Base-by-base conservation (phyloP, 2,113 vertebrate genomes). In the Tenrec ecaudatus region DNA sequence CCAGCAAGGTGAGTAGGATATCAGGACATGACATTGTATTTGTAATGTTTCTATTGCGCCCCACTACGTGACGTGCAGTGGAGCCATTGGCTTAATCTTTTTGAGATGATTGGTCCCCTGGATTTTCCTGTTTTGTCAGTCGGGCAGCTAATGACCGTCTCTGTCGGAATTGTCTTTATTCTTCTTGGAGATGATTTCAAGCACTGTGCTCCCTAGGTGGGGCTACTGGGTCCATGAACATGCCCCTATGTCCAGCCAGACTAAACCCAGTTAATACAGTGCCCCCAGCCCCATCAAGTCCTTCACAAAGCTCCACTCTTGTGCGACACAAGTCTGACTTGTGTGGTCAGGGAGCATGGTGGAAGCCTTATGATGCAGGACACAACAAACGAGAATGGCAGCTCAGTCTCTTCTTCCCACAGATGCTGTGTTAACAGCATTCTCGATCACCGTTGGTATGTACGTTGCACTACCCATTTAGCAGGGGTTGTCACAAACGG, bases 291-390 rank as follows among this genome's bases (percentile, higher is more conserved):
- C n/a, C 11, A 11, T 3, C 4, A 62, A 31, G 43, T 66, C 78
- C 66, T 69, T 5, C 22, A 62, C 1, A 69, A 64, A 92, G 73
- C 43, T 23, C 43, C 4, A 17, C 22, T 83, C 29, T 20, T 62
- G 27, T 76, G 57, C 60, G 36, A 16, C 36, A 31, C n/a, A 81
- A 89, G n/a, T 22, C 71, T 73, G n/a, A 23, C 66, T 16, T n/a
- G 4, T 7, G 7, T 20, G 29, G 38, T 12, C 0, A 1, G 9
- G 4, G 19, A 23, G 47, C 33, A n/a, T 10, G 2, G 2, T 3
- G 43, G 19, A 33, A 20, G 23, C 25, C 31, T 66, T 40, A 14
- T 6, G 2, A 47, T 7, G 10, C 62, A 27, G 15, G 58, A 91
- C n/a, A 68, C 1, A 64, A 31, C 6, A 8, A 78, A 33, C 1